phyloP scores from a whole-genome alignment of 2,888 invertebrate genomes.

The Allygus modestus region DNA sequence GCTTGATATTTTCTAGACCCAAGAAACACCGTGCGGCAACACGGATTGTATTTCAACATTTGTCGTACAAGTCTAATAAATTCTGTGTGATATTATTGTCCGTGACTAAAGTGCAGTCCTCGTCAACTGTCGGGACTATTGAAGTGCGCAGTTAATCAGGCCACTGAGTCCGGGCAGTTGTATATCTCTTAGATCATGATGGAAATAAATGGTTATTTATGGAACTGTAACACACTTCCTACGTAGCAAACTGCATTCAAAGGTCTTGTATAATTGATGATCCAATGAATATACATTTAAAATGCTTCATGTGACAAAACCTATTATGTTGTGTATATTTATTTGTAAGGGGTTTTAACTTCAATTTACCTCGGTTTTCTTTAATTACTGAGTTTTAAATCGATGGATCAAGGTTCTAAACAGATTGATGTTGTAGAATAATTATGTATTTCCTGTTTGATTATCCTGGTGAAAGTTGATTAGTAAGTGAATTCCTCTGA shows the following conservation, averaged over 20 bases:
- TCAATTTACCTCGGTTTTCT: too few relatives aligned
- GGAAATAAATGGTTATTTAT: constrained; percentile 10
- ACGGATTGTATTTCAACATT: constrained; percentile 24
- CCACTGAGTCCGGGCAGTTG: constrained; percentile 4
- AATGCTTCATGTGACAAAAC: background rate
- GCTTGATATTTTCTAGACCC: background rate
- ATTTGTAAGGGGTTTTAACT: too few relatives aligned
- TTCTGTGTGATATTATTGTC: constrained; percentile 7
- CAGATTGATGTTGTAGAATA: too few relatives aligned
- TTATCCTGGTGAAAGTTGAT: too few relatives aligned
- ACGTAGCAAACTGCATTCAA: background rate
- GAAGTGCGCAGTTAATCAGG: constrained; percentile 2
- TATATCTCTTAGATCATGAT: background rate
- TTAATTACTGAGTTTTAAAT: too few relatives aligned
- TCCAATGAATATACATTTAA: background rate
- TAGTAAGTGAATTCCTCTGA: too few relatives aligned
- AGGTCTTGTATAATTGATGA: background rate
- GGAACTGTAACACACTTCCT: constrained; percentile 8
- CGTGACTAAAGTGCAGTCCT: constrained; percentile 18
- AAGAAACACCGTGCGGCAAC: background rate
- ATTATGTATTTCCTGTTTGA: too few relatives aligned
- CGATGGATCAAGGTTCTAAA: too few relatives aligned
- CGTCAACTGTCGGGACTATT: constrained; percentile 8
- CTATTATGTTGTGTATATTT: too few relatives aligned
- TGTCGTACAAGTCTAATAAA: constrained; percentile 4